These are phyloP conservation scores for Coregonus suidteri DNA, from an alignment of 2,797 vertebrate species.

Conservation along the genomic window DNA sequence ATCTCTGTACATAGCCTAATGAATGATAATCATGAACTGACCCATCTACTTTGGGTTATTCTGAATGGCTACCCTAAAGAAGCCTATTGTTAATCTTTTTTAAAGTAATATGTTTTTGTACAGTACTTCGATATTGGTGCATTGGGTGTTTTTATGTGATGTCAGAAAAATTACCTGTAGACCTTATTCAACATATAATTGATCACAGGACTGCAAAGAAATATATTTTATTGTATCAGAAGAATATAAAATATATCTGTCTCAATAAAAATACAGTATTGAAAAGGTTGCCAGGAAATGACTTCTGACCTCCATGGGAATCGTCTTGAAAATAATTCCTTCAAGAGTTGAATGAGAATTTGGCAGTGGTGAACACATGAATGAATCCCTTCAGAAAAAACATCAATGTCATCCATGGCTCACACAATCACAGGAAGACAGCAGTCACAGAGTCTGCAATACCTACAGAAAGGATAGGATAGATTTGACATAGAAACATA, in stretches of 20 bases:
- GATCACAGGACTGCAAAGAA: background rate
- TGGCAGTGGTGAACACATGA: background rate
- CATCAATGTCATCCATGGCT: background rate
- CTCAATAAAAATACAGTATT: conserved; percentile 46
- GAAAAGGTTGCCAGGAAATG: background rate
- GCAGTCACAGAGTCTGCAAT: conserved; percentile 85
- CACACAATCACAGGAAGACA: conserved; percentile 72
- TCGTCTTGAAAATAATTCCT: background rate
- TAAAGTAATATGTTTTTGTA: conserved; percentile 48
- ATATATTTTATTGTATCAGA: conserved; percentile 47
- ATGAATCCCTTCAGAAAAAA: background rate
- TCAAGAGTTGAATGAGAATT: background rate
- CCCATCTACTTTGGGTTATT: background rate
- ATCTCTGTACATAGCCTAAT: conserved; percentile 49
- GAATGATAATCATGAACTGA: background rate
- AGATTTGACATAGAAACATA: background rate
- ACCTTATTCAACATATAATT: background rate
- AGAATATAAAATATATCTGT: conserved; percentile 22
- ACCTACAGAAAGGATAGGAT: conserved; percentile 68
- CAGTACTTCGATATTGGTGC: conserved; percentile 28
- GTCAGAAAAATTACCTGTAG: too few relatives aligned
- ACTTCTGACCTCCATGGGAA: background rate
- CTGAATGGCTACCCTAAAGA: conserved; percentile 27
- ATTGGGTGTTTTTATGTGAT: conserved; percentile 15
- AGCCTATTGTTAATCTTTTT: conserved; percentile 37